These are phyloP conservation scores for Phylloscopus trochiloides DNA, from an alignment of 2,113 vertebrate genomes.

Conservation along the genomic window DNA sequence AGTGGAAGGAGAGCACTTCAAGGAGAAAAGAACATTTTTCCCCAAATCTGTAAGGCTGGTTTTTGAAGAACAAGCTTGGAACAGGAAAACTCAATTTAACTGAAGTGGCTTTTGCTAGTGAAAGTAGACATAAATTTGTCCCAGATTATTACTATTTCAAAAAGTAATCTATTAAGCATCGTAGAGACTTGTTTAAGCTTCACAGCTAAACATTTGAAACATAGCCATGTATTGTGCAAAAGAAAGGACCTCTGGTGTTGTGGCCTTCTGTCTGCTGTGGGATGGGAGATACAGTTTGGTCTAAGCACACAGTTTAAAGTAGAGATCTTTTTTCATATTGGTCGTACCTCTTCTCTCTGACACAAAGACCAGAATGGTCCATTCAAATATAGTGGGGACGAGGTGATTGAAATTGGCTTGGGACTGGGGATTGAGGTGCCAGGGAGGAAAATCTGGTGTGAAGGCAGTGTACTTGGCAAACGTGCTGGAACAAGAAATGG, in stretches of 20 bases:
- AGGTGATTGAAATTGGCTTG: neutral
- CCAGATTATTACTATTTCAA: neutral
- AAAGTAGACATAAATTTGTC: neutral
- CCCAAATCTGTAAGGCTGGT: neutral
- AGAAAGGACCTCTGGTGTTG: neutral
- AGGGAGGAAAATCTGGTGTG: neutral
- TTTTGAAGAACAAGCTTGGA: neutral
- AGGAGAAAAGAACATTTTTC: neutral
- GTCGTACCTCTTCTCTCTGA: neutral
- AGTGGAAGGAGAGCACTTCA: neutral
- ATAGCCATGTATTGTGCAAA: neutral
- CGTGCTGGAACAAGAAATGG: fast-evolving
- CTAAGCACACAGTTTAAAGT: neutral
- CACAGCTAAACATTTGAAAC: neutral
- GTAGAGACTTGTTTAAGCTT: neutral
- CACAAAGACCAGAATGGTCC: neutral
- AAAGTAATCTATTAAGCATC: neutral
- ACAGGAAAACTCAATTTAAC: neutral
- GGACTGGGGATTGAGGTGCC: neutral
- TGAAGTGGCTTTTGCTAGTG: neutral
- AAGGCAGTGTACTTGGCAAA: neutral
- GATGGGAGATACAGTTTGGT: neutral
- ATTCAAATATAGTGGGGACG: neutral
- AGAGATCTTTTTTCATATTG: neutral
- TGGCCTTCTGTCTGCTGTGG: neutral